Evolutionary conservation across 2,113 vertebrate species (phyloP).

Genomic region (Phalacrocorax brasilianus): DNA sequence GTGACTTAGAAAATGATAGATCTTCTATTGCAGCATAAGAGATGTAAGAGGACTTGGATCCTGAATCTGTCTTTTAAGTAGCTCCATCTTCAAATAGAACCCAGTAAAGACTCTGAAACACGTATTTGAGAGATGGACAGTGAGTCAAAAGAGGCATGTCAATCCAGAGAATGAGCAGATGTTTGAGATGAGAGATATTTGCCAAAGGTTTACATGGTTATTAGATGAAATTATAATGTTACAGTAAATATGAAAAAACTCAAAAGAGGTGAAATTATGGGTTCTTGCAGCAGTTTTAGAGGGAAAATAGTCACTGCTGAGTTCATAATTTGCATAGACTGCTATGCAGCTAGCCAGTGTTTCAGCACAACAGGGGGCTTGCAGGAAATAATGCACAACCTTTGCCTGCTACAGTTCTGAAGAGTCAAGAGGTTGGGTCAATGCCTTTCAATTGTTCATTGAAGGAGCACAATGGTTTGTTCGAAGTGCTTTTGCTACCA

Average conservation of each 20-base stretch:
- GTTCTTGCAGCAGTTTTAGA: not conserved
- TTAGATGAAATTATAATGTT: not conserved
- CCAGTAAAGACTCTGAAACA: not conserved
- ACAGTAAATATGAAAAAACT: not conserved
- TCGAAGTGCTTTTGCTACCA: not conserved
- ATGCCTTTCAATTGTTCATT: not conserved
- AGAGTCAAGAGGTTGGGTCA: not conserved
- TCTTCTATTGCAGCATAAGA: not conserved
- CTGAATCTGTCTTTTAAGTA: not conserved
- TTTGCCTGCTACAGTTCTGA: not conserved
- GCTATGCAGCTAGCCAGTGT: not conserved
- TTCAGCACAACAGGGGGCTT: not conserved
- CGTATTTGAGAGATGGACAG: not conserved
- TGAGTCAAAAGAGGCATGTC: not conserved
- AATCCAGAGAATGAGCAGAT: not conserved
- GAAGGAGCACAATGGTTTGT: not conserved
- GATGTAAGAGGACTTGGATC: not conserved
- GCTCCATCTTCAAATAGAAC: not conserved
- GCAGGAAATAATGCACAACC: not conserved
- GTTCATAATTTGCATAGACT: not conserved
- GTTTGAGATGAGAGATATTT: not conserved
- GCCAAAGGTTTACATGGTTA: not conserved
- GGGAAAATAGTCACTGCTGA: not conserved
- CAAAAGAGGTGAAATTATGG: not conserved
- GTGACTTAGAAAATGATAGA: not conserved